Conservation (phyloP, 2,797 vertebrate genomes). For the Erethizon dorsatum region DNA sequence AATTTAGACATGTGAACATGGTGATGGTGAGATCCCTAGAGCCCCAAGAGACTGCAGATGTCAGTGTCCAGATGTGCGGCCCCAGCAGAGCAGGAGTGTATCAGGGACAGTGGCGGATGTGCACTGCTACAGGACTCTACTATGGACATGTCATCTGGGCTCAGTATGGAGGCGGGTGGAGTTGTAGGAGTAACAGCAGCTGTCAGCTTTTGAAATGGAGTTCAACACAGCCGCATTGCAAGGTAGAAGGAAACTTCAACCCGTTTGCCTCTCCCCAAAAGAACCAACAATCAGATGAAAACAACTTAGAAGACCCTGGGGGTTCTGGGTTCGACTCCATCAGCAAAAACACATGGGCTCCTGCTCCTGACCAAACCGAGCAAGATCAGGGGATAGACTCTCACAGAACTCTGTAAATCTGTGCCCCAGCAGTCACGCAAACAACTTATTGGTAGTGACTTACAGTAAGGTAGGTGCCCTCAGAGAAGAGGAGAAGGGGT, state of each 20-base stretch:
- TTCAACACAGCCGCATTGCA: conserved; percentile 98
- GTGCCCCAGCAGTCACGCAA: conserved; percentile 97
- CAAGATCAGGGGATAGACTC: conserved; percentile 99
- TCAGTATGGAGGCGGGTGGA: conserved; percentile 98
- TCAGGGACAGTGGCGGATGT: conserved; percentile 99
- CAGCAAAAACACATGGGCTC: conserved; percentile 95
- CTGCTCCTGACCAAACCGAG: conserved; percentile 96
- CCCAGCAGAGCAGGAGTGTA: conserved; percentile 98
- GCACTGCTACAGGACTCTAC: conserved; percentile 97
- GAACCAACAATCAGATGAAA: conserved; percentile 97
- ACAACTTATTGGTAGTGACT: conserved; percentile 98
- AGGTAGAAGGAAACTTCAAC: conserved; percentile 98
- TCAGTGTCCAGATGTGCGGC: conserved; percentile 99
- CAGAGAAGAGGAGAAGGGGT: conserved; percentile 91
- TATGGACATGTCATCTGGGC: conserved; percentile 99
- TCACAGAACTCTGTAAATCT: conserved; percentile 99
- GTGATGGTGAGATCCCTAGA: conserved; percentile 98
- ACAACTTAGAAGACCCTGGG: conserved; percentile 95
- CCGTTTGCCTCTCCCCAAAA: conserved; percentile 99
- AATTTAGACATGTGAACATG: conserved; percentile 98
- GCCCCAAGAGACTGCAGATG: conserved; percentile 97
- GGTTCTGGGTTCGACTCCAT: conserved; percentile 93
- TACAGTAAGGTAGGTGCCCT: conserved; percentile 98
- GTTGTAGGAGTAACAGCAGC: conserved; percentile 99
- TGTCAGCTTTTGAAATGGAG: conserved; percentile 99